Evolutionary conservation across 2,888 invertebrate genomes (phyloP), one percentile per base, ranked within the genome.

Genomic region (Nephrocerus scutellatus): DNA sequence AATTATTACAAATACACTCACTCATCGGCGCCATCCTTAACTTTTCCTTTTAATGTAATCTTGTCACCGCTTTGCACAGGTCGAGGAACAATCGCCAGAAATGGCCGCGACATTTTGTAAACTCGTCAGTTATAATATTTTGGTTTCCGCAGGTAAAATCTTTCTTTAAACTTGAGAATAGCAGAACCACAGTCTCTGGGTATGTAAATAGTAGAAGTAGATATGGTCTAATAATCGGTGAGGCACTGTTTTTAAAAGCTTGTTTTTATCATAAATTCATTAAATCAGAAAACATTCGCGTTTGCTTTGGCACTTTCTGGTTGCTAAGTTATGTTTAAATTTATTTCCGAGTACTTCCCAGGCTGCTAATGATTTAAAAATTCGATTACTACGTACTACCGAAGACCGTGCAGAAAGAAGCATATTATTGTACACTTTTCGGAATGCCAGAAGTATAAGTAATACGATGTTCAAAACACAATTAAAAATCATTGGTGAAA

Each of bases 21-120:
- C 67, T 65, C 55, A 41, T 57, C 43, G 18, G 66, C 58, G 30
- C 55, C 39, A 16, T 54, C 47, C 28, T 43, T 48, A 15, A 66
- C 43, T 33, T 47, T 55, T 33, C 64, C 66, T 43, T 52, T 59
- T 16, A 67, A 47, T 16, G 54, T 36, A 22, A 66, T 36, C 43
- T 60, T 60, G 30, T 56, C 58, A 16, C 63, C 53, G 19, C 47
- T 35, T 46, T 51, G 26, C 35, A 56, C 23, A 33, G 44, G 39
- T 46, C 53, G 44, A 20, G 67, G 67, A 25, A 65, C 40, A 25
- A 55, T 45, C 28, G 56, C 51, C 22, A 54, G 47, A 32, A 56
- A 64, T 48, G 28, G 56, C 51, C 40, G 55, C 43, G 37, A 62
- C 45, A 59, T 60, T 60, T 44, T 37, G n/a, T 25, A 38, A 40